Conservation (phyloP, 2,797 vertebrate genomes). For the Jordanella pulchra region DNA sequence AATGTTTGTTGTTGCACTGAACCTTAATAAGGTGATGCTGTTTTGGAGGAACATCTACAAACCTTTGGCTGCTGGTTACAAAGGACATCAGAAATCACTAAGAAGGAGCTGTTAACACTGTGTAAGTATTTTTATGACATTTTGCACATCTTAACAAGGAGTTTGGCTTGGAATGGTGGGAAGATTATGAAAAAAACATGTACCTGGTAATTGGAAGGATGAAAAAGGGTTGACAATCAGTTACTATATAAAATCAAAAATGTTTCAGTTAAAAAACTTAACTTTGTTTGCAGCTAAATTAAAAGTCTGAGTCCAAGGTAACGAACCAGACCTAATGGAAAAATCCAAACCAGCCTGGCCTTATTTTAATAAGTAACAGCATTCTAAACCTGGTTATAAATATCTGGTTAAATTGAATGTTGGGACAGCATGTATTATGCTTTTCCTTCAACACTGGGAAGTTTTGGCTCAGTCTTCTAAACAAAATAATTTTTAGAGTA, state of each 20-base stretch:
- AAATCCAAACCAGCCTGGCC: too few species aligned
- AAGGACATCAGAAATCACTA: slow-evolving; percentile 58
- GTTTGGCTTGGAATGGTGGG: neutral
- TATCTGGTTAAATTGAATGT: too few species aligned
- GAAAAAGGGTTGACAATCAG: neutral
- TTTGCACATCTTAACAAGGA: neutral
- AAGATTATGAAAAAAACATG: neutral
- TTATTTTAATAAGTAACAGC: too few species aligned
- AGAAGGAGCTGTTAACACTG: slow-evolving; percentile 50
- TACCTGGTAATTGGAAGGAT: neutral
- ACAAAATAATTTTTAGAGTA: too few species aligned
- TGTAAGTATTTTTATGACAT: neutral
- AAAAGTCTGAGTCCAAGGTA: neutral
- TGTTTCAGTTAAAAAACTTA: neutral
- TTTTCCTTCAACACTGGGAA: too few species aligned
- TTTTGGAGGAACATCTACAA: slow-evolving; percentile 26
- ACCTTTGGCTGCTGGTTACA: slow-evolving; percentile 66
- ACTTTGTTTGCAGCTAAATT: neutral
- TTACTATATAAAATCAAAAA: too few species aligned
- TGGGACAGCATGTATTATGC: too few species aligned
- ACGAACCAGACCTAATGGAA: too few species aligned
- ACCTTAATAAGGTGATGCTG: neutral
- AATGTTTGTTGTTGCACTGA: neutral
- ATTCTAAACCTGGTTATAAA: too few species aligned
- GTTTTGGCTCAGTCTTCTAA: too few species aligned